Conservation (phyloP, 1,140 invertebrate genomes). For the Fopius arisanus region DNA sequence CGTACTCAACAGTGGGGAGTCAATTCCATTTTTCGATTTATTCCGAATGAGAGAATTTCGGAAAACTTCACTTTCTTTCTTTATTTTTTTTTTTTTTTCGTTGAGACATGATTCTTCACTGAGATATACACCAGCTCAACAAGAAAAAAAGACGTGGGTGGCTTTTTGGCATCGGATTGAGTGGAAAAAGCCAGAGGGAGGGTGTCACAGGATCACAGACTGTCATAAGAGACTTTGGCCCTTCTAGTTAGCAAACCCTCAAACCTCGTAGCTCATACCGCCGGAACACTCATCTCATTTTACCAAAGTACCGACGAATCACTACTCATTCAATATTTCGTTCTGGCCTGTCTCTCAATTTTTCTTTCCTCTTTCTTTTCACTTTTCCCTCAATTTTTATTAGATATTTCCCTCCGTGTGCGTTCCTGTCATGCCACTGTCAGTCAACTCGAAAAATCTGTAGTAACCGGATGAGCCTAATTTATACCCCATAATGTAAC, state of each 20-base stretch:
- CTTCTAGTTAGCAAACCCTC: constrained; percentile 20
- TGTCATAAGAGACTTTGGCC: constrained; percentile 1
- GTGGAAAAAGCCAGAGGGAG: neutral
- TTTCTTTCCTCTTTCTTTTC: neutral
- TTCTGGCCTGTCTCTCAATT: constrained; percentile 2
- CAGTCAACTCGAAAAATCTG: neutral
- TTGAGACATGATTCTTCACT: neutral
- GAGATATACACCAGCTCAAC: constrained; percentile 3
- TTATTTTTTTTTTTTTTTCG: neutral
- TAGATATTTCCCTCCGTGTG: neutral
- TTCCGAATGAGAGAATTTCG: neutral
- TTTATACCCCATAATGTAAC: neutral
- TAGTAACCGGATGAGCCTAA: neutral
- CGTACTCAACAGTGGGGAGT: neutral
- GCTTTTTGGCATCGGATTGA: neutral
- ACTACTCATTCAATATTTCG: neutral
- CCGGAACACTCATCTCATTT: constrained; percentile 29
- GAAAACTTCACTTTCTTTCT: neutral
- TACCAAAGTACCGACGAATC: constrained; percentile 29
- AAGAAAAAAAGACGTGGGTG: constrained; percentile 27
- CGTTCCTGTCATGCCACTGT: neutral
- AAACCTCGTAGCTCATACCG: constrained; percentile 8
- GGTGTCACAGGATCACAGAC: constrained; percentile 8
- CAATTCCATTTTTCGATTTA: neutral
- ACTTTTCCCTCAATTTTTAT: neutral